Evolutionary conservation across 1,140 invertebrate genomes (phyloP).

Genomic region (Babylonia areolata): DNA sequence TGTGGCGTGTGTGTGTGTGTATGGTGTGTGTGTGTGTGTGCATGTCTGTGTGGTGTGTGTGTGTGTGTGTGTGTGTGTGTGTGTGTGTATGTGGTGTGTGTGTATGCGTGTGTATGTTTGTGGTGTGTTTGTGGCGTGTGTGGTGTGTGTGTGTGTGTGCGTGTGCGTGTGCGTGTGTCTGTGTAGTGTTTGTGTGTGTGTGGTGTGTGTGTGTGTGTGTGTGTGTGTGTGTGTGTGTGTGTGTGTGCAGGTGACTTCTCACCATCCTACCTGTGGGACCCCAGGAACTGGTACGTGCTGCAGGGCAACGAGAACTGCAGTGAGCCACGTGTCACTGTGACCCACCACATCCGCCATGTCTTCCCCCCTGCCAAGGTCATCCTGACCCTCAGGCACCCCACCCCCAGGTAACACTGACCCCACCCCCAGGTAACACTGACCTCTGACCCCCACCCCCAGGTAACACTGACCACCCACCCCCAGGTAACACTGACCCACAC

Average conservation of each 20-base stretch:
- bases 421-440: too few relatives aligned
- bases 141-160: neutral
- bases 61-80: too few relatives aligned
- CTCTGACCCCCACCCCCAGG: too few relatives aligned
- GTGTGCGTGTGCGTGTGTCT: neutral
- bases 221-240: too few relatives aligned
- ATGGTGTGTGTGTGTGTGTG: too few relatives aligned
- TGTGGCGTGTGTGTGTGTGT: too few relatives aligned
- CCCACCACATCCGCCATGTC: slow-evolving; percentile 29
- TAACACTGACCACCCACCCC: too few relatives aligned
- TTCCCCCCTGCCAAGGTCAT: slow-evolving; percentile 24
- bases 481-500: too few relatives aligned
- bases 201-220: slow-evolving; percentile 1
- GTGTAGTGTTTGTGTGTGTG: neutral
- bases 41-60: too few relatives aligned
- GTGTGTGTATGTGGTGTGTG: too few relatives aligned
- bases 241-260: slow-evolving; percentile 24
- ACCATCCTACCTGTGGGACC: slow-evolving; percentile 36
- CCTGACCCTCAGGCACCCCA: slow-evolving; percentile 30
- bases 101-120: too few relatives aligned
- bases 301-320: slow-evolving; percentile 25
- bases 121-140: too few relatives aligned
- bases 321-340: slow-evolving; percentile 17
- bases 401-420: slow-evolving; percentile 30
- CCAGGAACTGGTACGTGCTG: slow-evolving; percentile 22